A percentile compares a stretch with the other conserved stretches of the same genome.
Evolutionary conservation across 1,140 invertebrate species (phyloP).

Genomic region (Pseudomyrmex concolor): DNA sequence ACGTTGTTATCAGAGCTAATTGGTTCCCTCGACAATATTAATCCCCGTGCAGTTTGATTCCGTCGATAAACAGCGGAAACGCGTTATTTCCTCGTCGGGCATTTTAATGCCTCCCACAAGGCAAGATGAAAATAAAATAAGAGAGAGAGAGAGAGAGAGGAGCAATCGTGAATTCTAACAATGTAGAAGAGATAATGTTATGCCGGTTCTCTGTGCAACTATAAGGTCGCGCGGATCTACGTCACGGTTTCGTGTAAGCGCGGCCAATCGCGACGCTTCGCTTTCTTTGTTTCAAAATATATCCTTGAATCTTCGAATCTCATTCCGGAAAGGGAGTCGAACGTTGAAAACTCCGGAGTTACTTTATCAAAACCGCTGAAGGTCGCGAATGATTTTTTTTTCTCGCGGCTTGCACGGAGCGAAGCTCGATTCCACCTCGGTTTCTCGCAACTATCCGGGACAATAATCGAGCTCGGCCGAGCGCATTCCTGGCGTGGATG

Average conservation of each 20-base stretch:
- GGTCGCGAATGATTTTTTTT: neutral
- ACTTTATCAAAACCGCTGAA: constrained; percentile 33
- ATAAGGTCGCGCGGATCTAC: constrained; percentile 20
- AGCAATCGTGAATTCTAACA: constrained; percentile 4
- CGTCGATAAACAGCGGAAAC: constrained; percentile 24
- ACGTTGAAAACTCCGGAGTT: constrained; percentile 16
- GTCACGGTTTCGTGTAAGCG: neutral
- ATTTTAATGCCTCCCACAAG: constrained; percentile 19
- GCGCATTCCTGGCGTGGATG: constrained; percentile 43
- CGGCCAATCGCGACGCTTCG: constrained; percentile 4
- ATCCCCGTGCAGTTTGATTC: neutral
- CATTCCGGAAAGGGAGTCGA: constrained; percentile 15
- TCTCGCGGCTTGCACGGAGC: neutral
- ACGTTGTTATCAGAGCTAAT: neutral
- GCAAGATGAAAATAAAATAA: neutral
- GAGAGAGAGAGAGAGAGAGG: neutral
- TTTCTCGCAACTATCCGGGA: neutral
- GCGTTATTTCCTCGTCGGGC: constrained; percentile 5
- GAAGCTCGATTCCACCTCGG: neutral
- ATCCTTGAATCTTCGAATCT: constrained; percentile 31
- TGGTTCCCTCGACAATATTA: constrained; percentile 7
- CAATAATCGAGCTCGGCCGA: constrained; percentile 34
- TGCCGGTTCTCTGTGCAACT: neutral
- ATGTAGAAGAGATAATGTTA: constrained; percentile 2
- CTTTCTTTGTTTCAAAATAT: neutral